A percentile compares a stretch with the other conserved stretches of the same genome.
Evolutionary conservation across 53 echinoderm and acorn worm genomes (phyloP).

Genomic region (Mesocentrotus franciscanus): DNA sequence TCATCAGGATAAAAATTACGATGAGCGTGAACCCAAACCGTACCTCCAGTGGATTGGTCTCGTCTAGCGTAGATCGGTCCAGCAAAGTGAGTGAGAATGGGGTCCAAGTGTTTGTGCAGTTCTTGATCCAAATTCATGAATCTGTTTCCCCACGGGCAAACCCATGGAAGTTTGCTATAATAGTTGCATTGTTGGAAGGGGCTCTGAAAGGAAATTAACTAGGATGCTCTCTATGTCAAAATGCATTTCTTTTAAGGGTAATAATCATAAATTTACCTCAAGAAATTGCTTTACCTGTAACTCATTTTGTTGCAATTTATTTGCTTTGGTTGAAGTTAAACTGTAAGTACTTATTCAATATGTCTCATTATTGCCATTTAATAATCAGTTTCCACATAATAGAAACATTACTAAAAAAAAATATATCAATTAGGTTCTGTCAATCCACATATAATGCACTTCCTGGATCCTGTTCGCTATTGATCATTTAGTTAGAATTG

Average conservation of each 20-base stretch:
- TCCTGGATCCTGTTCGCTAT: background rate
- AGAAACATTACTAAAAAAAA: too few species aligned
- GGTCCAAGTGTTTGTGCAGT: background rate
- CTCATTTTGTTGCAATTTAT: background rate
- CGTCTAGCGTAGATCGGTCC: too few species aligned
- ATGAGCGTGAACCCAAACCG: too few species aligned
- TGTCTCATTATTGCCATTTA: too few species aligned
- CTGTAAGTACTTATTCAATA: too few species aligned
- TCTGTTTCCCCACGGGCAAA: background rate
- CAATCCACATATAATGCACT: background rate
- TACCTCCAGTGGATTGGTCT: too few species aligned
- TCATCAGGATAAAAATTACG: too few species aligned
- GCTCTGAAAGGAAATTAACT: background rate
- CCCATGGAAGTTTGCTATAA: background rate
- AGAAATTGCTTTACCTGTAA: background rate
- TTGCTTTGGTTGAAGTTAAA: background rate
- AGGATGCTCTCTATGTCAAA: background rate
- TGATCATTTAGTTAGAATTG: too few species aligned
- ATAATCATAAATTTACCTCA: background rate
- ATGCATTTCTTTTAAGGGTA: background rate
- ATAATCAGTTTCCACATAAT: too few species aligned
- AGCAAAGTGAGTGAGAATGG: too few species aligned
- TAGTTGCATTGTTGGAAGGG: background rate
- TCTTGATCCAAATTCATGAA: constrained; percentile 49
- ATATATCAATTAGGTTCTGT: background rate